phyloP scores from a whole-genome alignment of 2,797 vertebrate genomes.

The Hybognathus amarus region DNA sequence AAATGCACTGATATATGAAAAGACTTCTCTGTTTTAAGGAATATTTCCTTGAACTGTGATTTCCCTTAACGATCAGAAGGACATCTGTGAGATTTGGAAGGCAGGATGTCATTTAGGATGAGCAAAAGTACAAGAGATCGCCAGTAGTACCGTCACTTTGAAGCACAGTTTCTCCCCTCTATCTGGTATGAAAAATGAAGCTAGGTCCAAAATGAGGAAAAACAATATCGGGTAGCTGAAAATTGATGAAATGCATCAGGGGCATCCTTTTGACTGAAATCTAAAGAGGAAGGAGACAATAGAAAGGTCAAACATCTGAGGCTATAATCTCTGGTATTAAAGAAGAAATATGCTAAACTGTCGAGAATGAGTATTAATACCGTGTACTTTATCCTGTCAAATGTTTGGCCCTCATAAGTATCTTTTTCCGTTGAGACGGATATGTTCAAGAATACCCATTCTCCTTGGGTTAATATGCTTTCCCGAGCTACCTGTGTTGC shows the following conservation, averaged over 20 bases:
- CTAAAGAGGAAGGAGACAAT: conserved; percentile 52
- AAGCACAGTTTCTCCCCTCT: conserved; percentile 80
- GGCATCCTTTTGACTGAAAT: conserved; percentile 70
- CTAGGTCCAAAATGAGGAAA: conserved; percentile 80
- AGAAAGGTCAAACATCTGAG: background rate
- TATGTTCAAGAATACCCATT: conserved; percentile 76
- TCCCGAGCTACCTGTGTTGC: conserved; percentile 69
- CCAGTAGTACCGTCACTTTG: conserved; percentile 82
- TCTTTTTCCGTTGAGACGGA: conserved; percentile 53
- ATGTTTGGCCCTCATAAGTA: background rate
- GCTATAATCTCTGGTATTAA: background rate
- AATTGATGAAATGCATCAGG: conserved; percentile 73
- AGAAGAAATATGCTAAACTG: background rate
- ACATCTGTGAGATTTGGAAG: conserved; percentile 76
- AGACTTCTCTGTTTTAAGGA: background rate
- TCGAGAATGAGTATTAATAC: conserved; percentile 50
- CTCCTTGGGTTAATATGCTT: conserved; percentile 68
- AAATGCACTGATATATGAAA: background rate
- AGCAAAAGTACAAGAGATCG: conserved; percentile 82
- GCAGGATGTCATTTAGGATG: conserved; percentile 82
- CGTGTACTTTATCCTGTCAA: conserved; percentile 71
- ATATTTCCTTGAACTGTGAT: background rate
- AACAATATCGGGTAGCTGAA: conserved; percentile 78
- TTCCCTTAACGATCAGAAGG: conserved; percentile 79
- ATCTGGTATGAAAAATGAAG: conserved; percentile 76